Conservation (phyloP, 2,113 vertebrate species). For the Pantherophis guttatus region DNA sequence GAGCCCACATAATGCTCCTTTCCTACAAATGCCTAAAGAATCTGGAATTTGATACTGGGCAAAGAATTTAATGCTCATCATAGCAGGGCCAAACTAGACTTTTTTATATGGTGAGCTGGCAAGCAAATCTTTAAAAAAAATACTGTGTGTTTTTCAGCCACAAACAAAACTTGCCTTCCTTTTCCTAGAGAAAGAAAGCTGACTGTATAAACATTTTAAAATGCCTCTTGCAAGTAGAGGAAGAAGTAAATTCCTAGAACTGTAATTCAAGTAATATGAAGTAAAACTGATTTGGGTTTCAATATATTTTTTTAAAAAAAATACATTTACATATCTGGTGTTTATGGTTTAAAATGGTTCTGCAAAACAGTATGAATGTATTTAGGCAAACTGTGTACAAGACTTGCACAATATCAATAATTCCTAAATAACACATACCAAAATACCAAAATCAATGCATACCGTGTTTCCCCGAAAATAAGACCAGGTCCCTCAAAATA, state of each 20-base stretch:
- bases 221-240: background rate
- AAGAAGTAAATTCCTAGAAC: background rate
- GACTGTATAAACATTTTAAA: background rate
- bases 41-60: background rate
- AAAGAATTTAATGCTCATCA: background rate
- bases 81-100: background rate
- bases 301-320: background rate
- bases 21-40: background rate
- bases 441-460: background rate
- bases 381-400: background rate
- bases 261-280: background rate
- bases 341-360: background rate
- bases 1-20: background rate
- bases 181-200: background rate
- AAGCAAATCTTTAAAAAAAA: background rate
- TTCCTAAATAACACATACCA: background rate
- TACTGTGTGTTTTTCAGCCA: background rate
- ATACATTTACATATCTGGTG: background rate
- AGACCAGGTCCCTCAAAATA: no score
- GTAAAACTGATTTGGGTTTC: background rate
- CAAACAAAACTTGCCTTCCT: background rate
- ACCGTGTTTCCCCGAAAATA: background rate
- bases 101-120: background rate
- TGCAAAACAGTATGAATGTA: background rate
- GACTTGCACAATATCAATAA: background rate